These are phyloP conservation scores for Sebastes wilsoni DNA, from an alignment of 2,797 vertebrate species.

Conservation along the genomic window DNA sequence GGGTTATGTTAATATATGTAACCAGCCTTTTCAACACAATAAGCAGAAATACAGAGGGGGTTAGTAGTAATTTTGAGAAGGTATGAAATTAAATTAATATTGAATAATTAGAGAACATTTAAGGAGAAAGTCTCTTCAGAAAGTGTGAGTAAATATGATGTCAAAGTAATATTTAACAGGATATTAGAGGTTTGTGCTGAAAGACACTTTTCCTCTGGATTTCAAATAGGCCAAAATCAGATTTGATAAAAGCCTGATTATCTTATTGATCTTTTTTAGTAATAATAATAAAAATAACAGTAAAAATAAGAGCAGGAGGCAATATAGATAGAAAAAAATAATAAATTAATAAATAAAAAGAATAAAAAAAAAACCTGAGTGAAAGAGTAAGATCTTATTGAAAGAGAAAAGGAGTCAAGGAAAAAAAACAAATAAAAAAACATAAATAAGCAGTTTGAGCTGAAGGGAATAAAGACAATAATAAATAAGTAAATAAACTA, in stretches of 20 bases:
- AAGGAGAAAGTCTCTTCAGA: rapidly evolving
- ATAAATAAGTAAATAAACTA: background rate
- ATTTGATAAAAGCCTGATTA: background rate
- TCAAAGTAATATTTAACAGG: background rate
- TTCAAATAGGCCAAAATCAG: background rate
- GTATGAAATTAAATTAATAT: background rate
- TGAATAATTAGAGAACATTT: background rate
- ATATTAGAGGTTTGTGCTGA: background rate
- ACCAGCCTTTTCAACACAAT: background rate
- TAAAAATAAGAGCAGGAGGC: background rate
- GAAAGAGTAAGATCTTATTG: background rate
- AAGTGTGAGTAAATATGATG: background rate
- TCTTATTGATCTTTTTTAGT: background rate
- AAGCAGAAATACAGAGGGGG: background rate
- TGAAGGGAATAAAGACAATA: background rate
- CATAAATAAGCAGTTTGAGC: background rate
- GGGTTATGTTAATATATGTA: background rate
- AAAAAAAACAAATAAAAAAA: background rate
- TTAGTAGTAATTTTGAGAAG: background rate
- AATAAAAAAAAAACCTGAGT: no score
- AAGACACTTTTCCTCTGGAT: background rate
- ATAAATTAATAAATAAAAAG: no score
- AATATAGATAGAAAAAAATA: background rate
- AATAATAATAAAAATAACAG: background rate
- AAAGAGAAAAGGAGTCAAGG: rapidly evolving